Evolutionary conservation across 1,140 invertebrate genomes (phyloP), one percentile per base, ranked within the genome.

Genomic region (Pantala flavescens): DNA sequence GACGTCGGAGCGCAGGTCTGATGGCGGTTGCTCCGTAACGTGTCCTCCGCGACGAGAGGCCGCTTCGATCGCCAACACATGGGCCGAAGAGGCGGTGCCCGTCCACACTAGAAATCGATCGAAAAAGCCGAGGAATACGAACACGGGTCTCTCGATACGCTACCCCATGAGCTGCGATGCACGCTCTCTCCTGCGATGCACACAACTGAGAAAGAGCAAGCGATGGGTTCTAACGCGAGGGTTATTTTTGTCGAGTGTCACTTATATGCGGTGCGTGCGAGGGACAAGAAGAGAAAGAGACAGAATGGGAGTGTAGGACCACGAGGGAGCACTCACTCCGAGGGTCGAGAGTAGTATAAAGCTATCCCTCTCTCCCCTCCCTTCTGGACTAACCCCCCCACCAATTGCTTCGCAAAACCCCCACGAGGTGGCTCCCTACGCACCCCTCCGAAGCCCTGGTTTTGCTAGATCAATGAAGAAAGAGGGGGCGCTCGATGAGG

Each of bases 11-110:
- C 28, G 28, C 28, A 36, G 28, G 28, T 36, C 28, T 9, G 28
- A 36, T 36, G 28, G 28, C 28, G 28, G 28, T 36, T 36, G 3
- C 28, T 9, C 28, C 28, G 28, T 5, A 36, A 36, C 28, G 28
- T 36, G 28, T 36, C 28, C 28, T 36, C 28, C 28, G 28, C 28
- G 75, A 77, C 78, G 73, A 74, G 55, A 73, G 77, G 75, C 76
- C 78, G 77, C 78, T 78, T 77, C 72, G 77, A 77, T 82, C 83
- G 82, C 77, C 80, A 81, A 81, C 79, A 78, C 80, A 79, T 79
- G 80, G 78, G 78, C 81, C 79, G 81, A 2, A 36, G 28, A 36
- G 28, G 28, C 28, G 28, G 28, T 36, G 28, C 28, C 28, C 28
- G 28, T 9, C 2, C 28, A 36, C 28, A 36, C 28, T 9, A 9